Evolutionary conservation across 1,140 invertebrate genomes (phyloP).

Genomic region (Leptonema lineaticorne): DNA sequence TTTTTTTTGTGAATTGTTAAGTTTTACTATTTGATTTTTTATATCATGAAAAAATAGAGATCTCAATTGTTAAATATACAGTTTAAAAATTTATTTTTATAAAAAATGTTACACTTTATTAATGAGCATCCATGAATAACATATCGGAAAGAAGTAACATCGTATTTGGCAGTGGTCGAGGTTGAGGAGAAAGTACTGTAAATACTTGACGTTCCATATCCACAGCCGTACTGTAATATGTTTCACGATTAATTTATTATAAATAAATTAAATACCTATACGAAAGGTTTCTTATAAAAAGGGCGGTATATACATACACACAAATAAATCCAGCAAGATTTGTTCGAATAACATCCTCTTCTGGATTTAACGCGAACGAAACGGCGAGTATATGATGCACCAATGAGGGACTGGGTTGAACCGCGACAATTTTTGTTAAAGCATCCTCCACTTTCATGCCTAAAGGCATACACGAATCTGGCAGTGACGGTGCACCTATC

Average conservation of each 20-base stretch:
- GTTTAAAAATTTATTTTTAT: not conserved
- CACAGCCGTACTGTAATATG: constrained; percentile 75
- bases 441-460: constrained; percentile 93
- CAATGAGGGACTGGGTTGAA: constrained; percentile 73
- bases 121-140: constrained; percentile 87
- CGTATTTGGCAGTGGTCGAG: constrained; percentile 84
- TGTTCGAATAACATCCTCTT: constrained; percentile 80
- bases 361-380: constrained; percentile 73
- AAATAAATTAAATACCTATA: not conserved
- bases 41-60: not conserved
- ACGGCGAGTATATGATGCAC: constrained; percentile 88
- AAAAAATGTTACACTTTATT: constrained; percentile 37
- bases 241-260: no score
- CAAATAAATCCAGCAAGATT: constrained; percentile 93
- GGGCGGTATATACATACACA: constrained; percentile 67
- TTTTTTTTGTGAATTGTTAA: not conserved
- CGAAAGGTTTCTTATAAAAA: not conserved
- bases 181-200: constrained; percentile 90
- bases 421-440: constrained; percentile 84
- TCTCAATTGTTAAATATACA: not conserved
- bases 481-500: constrained; percentile 89
- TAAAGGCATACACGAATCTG: constrained; percentile 92
- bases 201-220: constrained; percentile 84
- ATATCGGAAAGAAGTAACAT: constrained; percentile 78
- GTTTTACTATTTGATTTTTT: constrained; percentile 24